These are phyloP conservation scores for Smittia aterrima DNA, from an alignment of 2,888 invertebrate species.

Conservation along the genomic window DNA sequence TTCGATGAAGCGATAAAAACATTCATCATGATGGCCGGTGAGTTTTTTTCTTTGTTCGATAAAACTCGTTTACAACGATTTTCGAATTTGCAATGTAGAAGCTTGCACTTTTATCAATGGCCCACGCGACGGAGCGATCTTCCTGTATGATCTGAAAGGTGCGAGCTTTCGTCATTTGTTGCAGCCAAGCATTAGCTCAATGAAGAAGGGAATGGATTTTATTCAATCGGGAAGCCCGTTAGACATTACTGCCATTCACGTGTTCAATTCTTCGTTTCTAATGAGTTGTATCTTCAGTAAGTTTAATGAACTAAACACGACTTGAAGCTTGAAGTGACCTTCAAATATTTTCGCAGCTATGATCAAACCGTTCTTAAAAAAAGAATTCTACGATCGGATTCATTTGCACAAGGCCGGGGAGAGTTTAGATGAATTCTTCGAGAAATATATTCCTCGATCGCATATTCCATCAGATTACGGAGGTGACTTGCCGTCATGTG, in stretches of 20 bases:
- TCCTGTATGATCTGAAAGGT: constrained; percentile 67
- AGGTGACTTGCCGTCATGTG: constrained; percentile 54
- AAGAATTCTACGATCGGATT: constrained; percentile 60
- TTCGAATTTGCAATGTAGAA: constrained; percentile 52
- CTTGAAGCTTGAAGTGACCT: too few relatives aligned
- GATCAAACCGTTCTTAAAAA: constrained; percentile 62
- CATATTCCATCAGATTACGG: constrained; percentile 63
- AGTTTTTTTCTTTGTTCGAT: constrained; percentile 43
- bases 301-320: background rate
- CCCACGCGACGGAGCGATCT: constrained; percentile 58
- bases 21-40: constrained; percentile 60
- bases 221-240: constrained; percentile 68
- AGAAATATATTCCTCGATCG: constrained; percentile 58
- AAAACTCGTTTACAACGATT: too few relatives aligned
- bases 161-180: constrained; percentile 62
- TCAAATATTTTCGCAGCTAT: constrained; percentile 49
- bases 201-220: constrained; percentile 65
- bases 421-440: constrained; percentile 58
- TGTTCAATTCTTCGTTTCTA: constrained; percentile 62
- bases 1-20: constrained; percentile 62
- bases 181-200: constrained; percentile 58
- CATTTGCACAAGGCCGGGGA: constrained; percentile 61
- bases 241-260: constrained; percentile 64
- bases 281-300: constrained; percentile 59
- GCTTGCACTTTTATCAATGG: constrained; percentile 57